phyloP scores from a whole-genome alignment of 2,888 invertebrate species.

The Drosophila prostipennis region DNA sequence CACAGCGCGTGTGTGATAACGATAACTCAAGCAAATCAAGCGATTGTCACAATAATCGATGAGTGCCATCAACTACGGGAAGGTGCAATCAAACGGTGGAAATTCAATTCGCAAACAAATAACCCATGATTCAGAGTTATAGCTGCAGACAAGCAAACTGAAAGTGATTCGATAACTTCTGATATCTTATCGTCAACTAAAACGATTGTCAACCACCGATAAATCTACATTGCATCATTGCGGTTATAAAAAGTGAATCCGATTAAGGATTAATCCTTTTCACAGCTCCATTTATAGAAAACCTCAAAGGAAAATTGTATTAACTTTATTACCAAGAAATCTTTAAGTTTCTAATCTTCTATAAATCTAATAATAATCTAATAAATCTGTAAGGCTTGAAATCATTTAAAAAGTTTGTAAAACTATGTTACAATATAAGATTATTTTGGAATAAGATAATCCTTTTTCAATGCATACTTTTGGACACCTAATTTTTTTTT shows the following conservation, averaged over 20 bases:
- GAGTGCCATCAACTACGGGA: conserved; percentile 2
- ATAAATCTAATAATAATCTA: no score
- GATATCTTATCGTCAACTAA: background rate
- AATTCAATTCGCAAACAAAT: conserved; percentile 6
- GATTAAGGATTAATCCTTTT: no score
- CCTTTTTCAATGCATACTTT: background rate
- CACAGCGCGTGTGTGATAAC: conserved; percentile 47
- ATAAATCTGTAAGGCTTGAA: no score
- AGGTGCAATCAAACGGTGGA: background rate
- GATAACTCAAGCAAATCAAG: conserved; percentile 38
- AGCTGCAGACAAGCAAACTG: background rate
- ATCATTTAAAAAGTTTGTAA: no score
- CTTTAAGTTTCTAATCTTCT: no score
- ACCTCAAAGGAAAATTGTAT: no score
- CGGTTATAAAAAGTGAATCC: no score
- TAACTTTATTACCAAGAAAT: no score
- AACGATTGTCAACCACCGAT: background rate
- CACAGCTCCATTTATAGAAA: no score
- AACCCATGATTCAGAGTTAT: background rate
- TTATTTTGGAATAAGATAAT: no score
- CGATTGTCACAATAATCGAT: conserved; percentile 41
- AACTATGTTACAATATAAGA: no score
- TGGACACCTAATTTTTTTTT: background rate
- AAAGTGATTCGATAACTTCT: background rate
- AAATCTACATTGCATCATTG: no score